Conservation (phyloP, 2,797 vertebrate genomes). For the Harpagifer antarcticus region DNA sequence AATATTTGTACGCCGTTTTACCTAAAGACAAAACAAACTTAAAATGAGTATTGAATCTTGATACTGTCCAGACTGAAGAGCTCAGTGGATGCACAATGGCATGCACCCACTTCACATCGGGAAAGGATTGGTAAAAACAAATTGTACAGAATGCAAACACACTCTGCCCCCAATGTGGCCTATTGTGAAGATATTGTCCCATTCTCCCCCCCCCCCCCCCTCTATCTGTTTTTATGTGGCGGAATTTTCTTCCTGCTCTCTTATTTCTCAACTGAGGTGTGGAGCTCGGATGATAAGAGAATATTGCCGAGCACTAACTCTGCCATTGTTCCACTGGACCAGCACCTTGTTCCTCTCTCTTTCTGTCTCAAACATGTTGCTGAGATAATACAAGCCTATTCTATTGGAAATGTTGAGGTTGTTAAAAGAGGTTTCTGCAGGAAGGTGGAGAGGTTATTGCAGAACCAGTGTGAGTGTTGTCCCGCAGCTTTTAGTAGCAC, state of each 20-base stretch:
- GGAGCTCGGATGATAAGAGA: slow-evolving; percentile 64
- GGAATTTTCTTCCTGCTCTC: slow-evolving; percentile 34
- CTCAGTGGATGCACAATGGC: not conserved
- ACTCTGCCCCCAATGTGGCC: slow-evolving; percentile 34
- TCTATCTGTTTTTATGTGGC: slow-evolving; percentile 22
- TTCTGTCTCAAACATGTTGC: slow-evolving; percentile 48
- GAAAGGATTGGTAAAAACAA: slow-evolving; percentile 44
- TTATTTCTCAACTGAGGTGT: slow-evolving; percentile 54
- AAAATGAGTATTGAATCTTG: slow-evolving; percentile 24
- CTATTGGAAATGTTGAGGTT: slow-evolving; percentile 55
- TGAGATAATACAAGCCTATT: slow-evolving; percentile 61
- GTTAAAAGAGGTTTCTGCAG: slow-evolving; percentile 62
- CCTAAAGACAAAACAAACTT: slow-evolving; percentile 23
- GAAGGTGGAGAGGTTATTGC: slow-evolving; percentile 54
- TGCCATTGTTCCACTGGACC: slow-evolving; percentile 66
- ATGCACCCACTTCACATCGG: slow-evolving; percentile 32
- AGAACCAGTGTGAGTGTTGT: slow-evolving; percentile 35
- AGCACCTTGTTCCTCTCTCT: slow-evolving; percentile 56
- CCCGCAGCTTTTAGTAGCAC: slow-evolving; percentile 45
- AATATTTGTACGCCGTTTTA: slow-evolving; percentile 38
- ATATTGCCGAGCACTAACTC: slow-evolving; percentile 68
- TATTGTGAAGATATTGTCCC: slow-evolving; percentile 44
- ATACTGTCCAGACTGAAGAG: slow-evolving; percentile 16
- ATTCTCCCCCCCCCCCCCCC: slow-evolving; percentile 1
- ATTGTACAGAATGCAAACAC: slow-evolving; percentile 44